phyloP scores from a whole-genome alignment of 2,113 vertebrate genomes.

The Silurus asotus region DNA sequence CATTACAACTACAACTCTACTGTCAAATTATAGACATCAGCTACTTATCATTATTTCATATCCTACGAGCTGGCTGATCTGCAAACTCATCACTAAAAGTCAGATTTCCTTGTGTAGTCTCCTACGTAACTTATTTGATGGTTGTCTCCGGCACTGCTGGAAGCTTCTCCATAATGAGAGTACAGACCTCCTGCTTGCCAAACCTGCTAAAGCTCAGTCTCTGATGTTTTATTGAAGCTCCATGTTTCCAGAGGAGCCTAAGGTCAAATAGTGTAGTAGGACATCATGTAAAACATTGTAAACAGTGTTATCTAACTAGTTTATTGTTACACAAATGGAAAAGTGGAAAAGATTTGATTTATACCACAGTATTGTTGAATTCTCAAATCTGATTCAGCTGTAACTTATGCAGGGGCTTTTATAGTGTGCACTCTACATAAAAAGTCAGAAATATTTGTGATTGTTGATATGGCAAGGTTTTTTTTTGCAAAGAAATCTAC shows the following conservation, averaged over 20 bases:
- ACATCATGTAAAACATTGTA: slow-evolving; percentile 3
- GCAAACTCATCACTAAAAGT: slow-evolving; percentile 22
- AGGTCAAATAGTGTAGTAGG: background rate
- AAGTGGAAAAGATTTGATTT: background rate
- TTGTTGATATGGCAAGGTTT: background rate
- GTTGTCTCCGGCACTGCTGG: slow-evolving; percentile 8
- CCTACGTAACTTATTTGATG: slow-evolving; percentile 23
- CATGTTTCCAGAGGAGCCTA: slow-evolving; percentile 15
- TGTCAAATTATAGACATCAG: slow-evolving; percentile 5
- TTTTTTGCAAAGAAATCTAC: background rate
- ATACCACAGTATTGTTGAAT: background rate
- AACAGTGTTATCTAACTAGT: background rate
- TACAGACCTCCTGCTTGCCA: slow-evolving; percentile 11
- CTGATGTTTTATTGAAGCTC: slow-evolving; percentile 42
- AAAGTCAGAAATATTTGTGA: background rate
- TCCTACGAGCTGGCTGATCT: background rate
- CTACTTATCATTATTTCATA: slow-evolving; percentile 18
- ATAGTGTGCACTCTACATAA: background rate
- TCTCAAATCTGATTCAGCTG: background rate
- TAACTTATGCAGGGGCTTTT: background rate
- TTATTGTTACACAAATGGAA: background rate
- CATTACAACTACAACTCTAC: background rate
- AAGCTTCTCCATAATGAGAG: slow-evolving; percentile 28
- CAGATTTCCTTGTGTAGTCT: slow-evolving; percentile 21
- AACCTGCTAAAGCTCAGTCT: slow-evolving; percentile 17